A percentile compares a stretch with the other conserved stretches of the same genome.
Evolutionary conservation across 2,797 vertebrate species (phyloP).

Genomic region (Echiichthys vipera): DNA sequence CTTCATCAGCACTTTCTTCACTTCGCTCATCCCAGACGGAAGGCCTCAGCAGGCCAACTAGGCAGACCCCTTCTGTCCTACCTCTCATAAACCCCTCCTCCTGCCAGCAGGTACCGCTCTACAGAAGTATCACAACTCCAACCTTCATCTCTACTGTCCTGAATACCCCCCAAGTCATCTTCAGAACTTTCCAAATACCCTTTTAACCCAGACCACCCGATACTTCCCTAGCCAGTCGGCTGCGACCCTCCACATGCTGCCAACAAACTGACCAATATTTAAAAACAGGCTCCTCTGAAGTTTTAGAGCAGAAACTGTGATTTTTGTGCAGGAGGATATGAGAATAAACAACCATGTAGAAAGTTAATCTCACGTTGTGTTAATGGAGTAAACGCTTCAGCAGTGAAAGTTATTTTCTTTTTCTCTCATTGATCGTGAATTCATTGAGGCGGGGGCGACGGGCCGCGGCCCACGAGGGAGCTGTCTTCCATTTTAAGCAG

Average conservation of each 20-base stretch:
- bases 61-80: constrained; percentile 18
- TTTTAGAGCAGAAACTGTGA: constrained; percentile 9
- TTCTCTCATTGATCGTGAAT: constrained; percentile 29
- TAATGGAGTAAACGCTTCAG: constrained; percentile 34
- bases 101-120: constrained; percentile 37
- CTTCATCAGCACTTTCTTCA: constrained; percentile 97
- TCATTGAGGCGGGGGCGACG: constrained; percentile 9
- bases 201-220: neutral
- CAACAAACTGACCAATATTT: constrained; percentile 13
- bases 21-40: constrained; percentile 95
- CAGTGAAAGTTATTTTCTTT: constrained; percentile 11
- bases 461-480: constrained; percentile 18
- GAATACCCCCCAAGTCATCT: neutral
- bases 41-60: constrained; percentile 92
- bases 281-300: neutral
- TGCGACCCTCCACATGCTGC: constrained; percentile 31
- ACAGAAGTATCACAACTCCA: constrained; percentile 16
- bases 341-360: constrained; percentile 23
- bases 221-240: neutral
- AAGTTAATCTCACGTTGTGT: constrained; percentile 36
- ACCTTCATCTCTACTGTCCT: constrained; percentile 10
- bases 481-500: constrained; percentile 66
- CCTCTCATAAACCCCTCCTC: neutral
- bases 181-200: neutral
- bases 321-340: constrained; percentile 10